phyloP scores from a whole-genome alignment of 2,113 vertebrate genomes.

The Laterallus jamaicensis region DNA sequence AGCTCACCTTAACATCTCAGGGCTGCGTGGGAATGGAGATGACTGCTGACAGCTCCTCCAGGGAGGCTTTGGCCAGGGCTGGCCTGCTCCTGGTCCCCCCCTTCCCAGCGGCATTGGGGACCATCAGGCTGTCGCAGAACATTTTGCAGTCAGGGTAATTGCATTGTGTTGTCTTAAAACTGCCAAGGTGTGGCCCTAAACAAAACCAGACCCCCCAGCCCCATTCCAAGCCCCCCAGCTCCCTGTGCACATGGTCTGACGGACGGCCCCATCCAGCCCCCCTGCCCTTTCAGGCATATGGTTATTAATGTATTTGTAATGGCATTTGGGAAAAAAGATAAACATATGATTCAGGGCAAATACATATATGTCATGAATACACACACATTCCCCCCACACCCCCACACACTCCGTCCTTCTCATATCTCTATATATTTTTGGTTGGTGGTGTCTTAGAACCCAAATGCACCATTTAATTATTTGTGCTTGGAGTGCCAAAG shows the following conservation, averaged over 20 bases:
- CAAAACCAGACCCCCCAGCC: background rate
- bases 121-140: background rate
- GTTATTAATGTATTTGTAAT: constrained; percentile 41
- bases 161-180: constrained; percentile 12
- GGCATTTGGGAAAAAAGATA: background rate
- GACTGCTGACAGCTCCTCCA: rapidly evolving
- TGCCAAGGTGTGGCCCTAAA: background rate
- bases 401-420: background rate
- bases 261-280: background rate
- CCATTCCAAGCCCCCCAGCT: background rate
- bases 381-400: background rate
- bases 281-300: background rate
- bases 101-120: background rate
- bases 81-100: background rate
- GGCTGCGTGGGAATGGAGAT: background rate
- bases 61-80: background rate
- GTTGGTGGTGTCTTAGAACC: background rate
- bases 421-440: background rate
- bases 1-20: background rate
- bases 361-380: background rate
- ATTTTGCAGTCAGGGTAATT: background rate
- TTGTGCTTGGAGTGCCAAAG: constrained; percentile 44
- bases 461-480: constrained; percentile 45
- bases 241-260: rapidly evolving
- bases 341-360: background rate